Conservation (phyloP, 2,888 invertebrate species). For the Lamproptera curius region DNA sequence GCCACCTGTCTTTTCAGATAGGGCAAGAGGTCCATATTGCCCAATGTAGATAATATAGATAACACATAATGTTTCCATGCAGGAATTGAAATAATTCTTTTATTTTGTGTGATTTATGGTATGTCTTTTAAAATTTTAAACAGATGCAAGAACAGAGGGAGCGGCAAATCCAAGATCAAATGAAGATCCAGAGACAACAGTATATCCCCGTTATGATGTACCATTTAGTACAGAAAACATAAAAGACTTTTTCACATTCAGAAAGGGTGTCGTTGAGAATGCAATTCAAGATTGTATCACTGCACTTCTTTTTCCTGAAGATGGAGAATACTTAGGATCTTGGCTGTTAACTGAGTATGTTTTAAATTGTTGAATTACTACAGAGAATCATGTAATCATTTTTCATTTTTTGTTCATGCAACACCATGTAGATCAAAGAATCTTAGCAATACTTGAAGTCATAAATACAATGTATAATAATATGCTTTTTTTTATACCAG, state of each 20-base stretch:
- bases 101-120: not conserved
- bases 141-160: conserved; percentile 57
- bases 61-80: too few relatives aligned
- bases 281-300: conserved; percentile 85
- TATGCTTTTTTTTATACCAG: too few relatives aligned
- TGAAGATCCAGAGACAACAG: conserved; percentile 46
- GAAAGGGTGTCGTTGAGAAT: conserved; percentile 84
- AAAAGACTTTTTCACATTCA: conserved; percentile 83
- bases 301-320: conserved; percentile 80
- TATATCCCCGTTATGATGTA: conserved; percentile 64
- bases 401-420: too few relatives aligned
- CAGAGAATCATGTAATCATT: too few relatives aligned
- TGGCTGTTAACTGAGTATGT: conserved; percentile 91
- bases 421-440: too few relatives aligned
- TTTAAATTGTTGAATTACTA: too few relatives aligned
- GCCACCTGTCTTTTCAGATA: too few relatives aligned
- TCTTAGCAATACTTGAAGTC: too few relatives aligned
- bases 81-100: too few relatives aligned
- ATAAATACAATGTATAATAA: too few relatives aligned
- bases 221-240: conserved; percentile 78
- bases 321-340: conserved; percentile 84
- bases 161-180: conserved; percentile 39
- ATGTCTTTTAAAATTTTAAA: not conserved
- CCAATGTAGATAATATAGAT: too few relatives aligned
- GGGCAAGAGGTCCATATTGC: too few relatives aligned